A percentile compares a stretch with the other conserved stretches of the same genome.
Conservation (phyloP, 2,888 invertebrate genomes). For the Neria commutata region DNA sequence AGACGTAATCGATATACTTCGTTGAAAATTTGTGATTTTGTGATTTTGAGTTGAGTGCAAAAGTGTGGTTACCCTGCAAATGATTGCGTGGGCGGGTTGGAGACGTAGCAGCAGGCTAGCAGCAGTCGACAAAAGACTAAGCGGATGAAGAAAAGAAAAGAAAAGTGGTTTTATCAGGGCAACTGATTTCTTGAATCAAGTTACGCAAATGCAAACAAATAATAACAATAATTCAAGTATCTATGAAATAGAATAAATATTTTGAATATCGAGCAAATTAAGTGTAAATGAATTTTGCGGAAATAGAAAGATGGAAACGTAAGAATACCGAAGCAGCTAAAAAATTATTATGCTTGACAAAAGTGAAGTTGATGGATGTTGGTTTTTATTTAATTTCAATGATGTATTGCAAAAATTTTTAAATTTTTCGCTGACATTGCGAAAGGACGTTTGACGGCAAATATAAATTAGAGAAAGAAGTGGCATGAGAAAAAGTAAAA, state of each 20-base stretch:
- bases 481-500: no score
- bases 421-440: no score
- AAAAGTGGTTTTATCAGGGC: neutral
- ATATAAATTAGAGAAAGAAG: no score
- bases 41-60: slow-evolving; percentile 30
- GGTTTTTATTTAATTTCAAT: no score
- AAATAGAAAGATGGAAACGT: neutral
- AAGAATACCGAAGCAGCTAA: neutral
- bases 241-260: slow-evolving; percentile 53
- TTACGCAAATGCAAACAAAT: slow-evolving; percentile 45
- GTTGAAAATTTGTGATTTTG: slow-evolving; percentile 43
- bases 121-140: neutral
- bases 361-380: no score
- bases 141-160: neutral
- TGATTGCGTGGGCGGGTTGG: neutral
- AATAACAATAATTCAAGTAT: slow-evolving; percentile 52
- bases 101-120: neutral
- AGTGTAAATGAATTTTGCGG: no score
- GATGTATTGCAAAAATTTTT: no score
- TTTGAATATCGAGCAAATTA: slow-evolving; percentile 34
- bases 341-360: no score
- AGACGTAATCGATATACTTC: slow-evolving; percentile 53
- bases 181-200: slow-evolving; percentile 37
- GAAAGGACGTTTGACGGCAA: no score
- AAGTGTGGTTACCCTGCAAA: slow-evolving; percentile 24